Conservation (phyloP, 64 coral and sea anemone species). For the Dendronephthya gigantea region DNA sequence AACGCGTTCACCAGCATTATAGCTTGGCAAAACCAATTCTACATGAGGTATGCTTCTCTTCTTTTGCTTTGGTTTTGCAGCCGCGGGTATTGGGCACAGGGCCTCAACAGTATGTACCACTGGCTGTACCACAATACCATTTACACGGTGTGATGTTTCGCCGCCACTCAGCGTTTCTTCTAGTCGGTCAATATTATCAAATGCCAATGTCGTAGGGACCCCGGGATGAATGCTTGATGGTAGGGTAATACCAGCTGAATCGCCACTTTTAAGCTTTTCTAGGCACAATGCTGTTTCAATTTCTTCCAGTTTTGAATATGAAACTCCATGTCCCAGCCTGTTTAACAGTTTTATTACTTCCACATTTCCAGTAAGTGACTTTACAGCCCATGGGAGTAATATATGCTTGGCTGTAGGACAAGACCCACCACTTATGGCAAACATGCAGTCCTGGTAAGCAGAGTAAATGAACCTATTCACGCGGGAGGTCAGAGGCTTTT, state of each 20-base stretch:
- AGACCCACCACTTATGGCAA: slow-evolving; percentile 35
- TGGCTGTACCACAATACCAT: not conserved
- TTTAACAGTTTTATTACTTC: slow-evolving; percentile 55
- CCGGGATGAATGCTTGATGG: not conserved
- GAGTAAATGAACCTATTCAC: slow-evolving; percentile 22
- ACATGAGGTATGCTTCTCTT: not conserved
- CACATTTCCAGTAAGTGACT: slow-evolving; percentile 49
- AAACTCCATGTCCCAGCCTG: slow-evolving; percentile 40
- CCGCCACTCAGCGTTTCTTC: not conserved
- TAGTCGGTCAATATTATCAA: not conserved
- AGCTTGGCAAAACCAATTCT: not conserved
- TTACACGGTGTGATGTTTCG: not conserved
- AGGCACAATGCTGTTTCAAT: slow-evolving; percentile 41
- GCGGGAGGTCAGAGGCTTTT: slow-evolving; percentile 8
- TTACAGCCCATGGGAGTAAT: slow-evolving; percentile 49
- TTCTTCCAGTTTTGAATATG: slow-evolving; percentile 53
- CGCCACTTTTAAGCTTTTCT: slow-evolving; percentile 30
- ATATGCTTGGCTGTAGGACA: slow-evolving; percentile 38
- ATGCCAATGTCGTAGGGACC: not conserved
- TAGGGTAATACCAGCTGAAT: not conserved
- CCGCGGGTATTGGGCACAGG: not conserved
- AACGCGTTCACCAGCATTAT: slow-evolving; percentile 7
- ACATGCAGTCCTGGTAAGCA: slow-evolving; percentile 39
- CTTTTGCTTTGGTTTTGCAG: not conserved
- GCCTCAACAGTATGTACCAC: not conserved